Percentiles rank a stretch among this genome's conserved stretches.
Evolutionary conservation across 2,888 invertebrate genomes (phyloP).

Genomic region (Brassicogethes aeneus): DNA sequence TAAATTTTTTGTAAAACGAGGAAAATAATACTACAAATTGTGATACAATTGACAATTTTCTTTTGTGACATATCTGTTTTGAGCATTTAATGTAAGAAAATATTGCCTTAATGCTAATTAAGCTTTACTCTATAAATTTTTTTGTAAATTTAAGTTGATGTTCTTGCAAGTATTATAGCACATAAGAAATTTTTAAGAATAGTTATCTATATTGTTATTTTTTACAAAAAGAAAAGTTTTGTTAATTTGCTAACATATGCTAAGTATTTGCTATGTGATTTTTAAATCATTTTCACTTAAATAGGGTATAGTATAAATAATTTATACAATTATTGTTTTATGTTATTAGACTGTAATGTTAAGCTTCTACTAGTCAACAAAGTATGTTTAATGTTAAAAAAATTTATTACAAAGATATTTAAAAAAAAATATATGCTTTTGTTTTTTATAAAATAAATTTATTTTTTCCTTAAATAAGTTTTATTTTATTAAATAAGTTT

Average conservation of each 20-base stretch:
- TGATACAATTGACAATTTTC: background rate
- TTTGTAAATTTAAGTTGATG: constrained; percentile 5
- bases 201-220: background rate
- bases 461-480: constrained; percentile 28
- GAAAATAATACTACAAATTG: no score
- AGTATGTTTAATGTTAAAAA: constrained; percentile 37
- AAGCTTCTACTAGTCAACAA: constrained; percentile 37
- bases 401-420: constrained; percentile 36
- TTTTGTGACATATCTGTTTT: background rate
- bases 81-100: background rate
- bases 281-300: constrained; percentile 32
- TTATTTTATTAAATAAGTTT: no score
- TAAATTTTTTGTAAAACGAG: no score
- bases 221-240: background rate
- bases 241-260: constrained; percentile 4
- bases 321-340: no score
- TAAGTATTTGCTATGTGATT: constrained; percentile 36
- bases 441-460: constrained; percentile 39
- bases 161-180: constrained; percentile 3
- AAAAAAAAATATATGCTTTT: constrained; percentile 34
- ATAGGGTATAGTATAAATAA: constrained; percentile 32
- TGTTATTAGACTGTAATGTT: constrained; percentile 33
- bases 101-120: constrained; percentile 2
- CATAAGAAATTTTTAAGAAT: background rate
- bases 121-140: constrained; percentile 3